phyloP scores from a whole-genome alignment of 1,140 invertebrate genomes.

The Phymorhynchus buccinoides region DNA sequence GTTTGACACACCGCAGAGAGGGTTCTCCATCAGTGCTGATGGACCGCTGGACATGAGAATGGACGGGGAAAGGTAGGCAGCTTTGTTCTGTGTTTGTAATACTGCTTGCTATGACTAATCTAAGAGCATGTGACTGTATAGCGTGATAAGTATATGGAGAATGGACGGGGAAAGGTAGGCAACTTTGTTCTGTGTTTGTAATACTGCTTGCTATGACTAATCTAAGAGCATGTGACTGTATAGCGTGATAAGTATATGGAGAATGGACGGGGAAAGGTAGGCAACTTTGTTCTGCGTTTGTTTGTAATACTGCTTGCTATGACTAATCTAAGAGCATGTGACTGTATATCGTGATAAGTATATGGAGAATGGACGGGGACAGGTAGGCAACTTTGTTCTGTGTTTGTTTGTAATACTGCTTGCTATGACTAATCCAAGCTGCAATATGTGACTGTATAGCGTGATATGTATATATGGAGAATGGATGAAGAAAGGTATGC shows the following conservation, averaged over 20 bases:
- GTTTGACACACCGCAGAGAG: slow-evolving; percentile 85
- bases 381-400: slow-evolving; percentile 74
- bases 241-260: no score
- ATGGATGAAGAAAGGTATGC: no score
- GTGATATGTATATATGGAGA: no score
- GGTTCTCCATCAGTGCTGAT: slow-evolving; percentile 88
- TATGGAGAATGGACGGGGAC: slow-evolving; percentile 92
- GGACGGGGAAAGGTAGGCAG: slow-evolving; percentile 81
- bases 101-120: not conserved
- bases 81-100: not conserved
- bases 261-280: slow-evolving; percentile 88
- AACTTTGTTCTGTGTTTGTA: not conserved
- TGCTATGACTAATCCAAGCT: not conserved
- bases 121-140: no score
- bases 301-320: not conserved
- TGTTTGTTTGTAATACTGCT: no score
- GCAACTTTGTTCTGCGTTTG: not conserved
- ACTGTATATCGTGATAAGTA: no score
- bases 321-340: no score
- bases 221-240: no score
- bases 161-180: slow-evolving; percentile 86
- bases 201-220: not conserved
- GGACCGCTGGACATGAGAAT: slow-evolving; percentile 96
- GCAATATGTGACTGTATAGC: no score
- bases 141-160: no score